phyloP scores from a whole-genome alignment of 2,113 vertebrate genomes.

The Tenrec ecaudatus region DNA sequence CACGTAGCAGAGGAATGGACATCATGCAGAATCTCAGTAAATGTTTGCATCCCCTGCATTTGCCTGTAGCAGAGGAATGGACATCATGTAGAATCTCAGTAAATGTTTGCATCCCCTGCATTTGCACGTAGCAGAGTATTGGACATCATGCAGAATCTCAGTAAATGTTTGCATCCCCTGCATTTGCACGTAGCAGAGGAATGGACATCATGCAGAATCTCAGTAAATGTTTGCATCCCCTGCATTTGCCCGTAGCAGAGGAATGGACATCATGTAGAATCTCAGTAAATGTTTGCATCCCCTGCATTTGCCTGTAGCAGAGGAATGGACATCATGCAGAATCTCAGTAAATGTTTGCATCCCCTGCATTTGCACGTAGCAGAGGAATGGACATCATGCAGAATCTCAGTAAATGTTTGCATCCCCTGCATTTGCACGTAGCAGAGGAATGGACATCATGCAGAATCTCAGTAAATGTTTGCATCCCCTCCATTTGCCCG shows the following conservation, averaged over 20 bases:
- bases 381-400: not conserved
- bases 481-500: too few relatives aligned
- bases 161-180: too few relatives aligned
- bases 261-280: not conserved
- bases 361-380: too few relatives aligned
- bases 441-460: not conserved
- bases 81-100: not conserved
- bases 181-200: not conserved
- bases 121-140: not conserved
- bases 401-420: too few relatives aligned
- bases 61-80: not conserved
- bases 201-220: not conserved
- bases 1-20: not conserved
- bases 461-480: not conserved
- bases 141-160: not conserved
- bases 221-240: too few relatives aligned
- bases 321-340: not conserved
- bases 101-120: too few relatives aligned
- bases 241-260: too few relatives aligned
- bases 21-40: not conserved
- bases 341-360: too few relatives aligned
- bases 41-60: too few relatives aligned
- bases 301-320: too few relatives aligned
- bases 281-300: too few relatives aligned
- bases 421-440: too few relatives aligned